Conservation (phyloP, 2,797 vertebrate species). For the Ctenochaetus hawaiiensis region DNA sequence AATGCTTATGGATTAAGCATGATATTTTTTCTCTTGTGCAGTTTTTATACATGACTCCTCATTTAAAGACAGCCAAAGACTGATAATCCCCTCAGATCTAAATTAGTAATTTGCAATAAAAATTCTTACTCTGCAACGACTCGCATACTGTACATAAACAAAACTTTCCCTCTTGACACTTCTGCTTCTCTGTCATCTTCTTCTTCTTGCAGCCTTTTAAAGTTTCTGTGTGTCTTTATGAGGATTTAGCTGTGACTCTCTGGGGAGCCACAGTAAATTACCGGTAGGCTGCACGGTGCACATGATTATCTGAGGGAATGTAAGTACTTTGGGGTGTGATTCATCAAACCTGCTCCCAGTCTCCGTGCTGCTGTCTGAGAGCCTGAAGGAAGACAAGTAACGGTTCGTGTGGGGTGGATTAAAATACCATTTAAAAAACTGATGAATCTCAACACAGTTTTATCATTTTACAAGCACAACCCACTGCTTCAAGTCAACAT, state of each 20-base stretch:
- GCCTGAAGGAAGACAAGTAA: constrained; percentile 50
- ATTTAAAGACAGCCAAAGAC: constrained; percentile 9
- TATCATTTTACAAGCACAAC: constrained; percentile 34
- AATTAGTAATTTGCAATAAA: constrained; percentile 30
- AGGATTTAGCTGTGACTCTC: constrained; percentile 48
- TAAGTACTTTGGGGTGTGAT: constrained; percentile 43
- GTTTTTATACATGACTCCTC: not conserved
- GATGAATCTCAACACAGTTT: constrained; percentile 12
- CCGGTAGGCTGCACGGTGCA: constrained; percentile 32
- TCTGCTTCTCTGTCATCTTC: constrained; percentile 38
- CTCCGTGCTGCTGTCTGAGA: constrained; percentile 16
- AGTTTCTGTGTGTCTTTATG: constrained; percentile 43
- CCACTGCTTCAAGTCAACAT: no score
- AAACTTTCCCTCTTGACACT: constrained; percentile 20
- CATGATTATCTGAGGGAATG: constrained; percentile 52
- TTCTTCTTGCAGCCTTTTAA: constrained; percentile 38
- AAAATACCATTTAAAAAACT: constrained; percentile 52
- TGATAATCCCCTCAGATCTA: constrained; percentile 9
- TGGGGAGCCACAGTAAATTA: constrained; percentile 42
- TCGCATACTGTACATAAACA: constrained; percentile 34
- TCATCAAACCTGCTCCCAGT: constrained; percentile 52
- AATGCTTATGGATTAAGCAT: constrained; percentile 21
- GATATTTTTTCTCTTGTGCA: not conserved
- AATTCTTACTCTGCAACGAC: constrained; percentile 5
- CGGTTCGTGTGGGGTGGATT: constrained; percentile 43